Conservation (phyloP, 2,113 vertebrate species). For the Anoplopoma fimbria region DNA sequence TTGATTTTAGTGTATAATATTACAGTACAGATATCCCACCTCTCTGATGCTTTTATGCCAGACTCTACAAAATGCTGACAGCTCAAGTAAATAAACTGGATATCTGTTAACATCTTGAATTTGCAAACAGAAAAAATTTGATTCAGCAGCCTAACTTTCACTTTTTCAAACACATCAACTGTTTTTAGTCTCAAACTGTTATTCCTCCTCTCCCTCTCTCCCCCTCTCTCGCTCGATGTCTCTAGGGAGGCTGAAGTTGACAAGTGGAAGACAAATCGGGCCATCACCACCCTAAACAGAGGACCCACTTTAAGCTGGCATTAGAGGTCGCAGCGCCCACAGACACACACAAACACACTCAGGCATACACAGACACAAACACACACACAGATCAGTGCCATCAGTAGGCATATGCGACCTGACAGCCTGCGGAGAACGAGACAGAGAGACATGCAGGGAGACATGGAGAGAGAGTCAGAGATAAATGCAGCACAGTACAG, state of each 20-base stretch:
- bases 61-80: not conserved
- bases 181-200: not conserved
- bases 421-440: conserved; percentile 73
- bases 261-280: conserved; percentile 74
- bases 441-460: conserved; percentile 69
- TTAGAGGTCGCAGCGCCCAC: conserved; percentile 56
- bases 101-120: conserved; percentile 27
- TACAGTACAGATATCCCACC: not conserved
- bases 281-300: conserved; percentile 55
- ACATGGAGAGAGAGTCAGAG: conserved; percentile 25
- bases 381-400: conserved; percentile 49
- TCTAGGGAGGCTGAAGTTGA: conserved; percentile 58
- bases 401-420: conserved; percentile 60
- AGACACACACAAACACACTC: conserved; percentile 17
- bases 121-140: conserved; percentile 31
- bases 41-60: not conserved
- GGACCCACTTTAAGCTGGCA: conserved; percentile 44
- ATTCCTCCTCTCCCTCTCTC: not conserved
- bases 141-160: conserved; percentile 17
- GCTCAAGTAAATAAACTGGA: conserved; percentile 19
- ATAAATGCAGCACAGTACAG: conserved; percentile 45
- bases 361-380: not conserved
- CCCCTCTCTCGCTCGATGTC: not conserved
- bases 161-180: not conserved
- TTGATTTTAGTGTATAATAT: not conserved